These are phyloP conservation scores for Aythya baeri DNA, from an alignment of 2,113 vertebrate genomes.

Conservation along the genomic window DNA sequence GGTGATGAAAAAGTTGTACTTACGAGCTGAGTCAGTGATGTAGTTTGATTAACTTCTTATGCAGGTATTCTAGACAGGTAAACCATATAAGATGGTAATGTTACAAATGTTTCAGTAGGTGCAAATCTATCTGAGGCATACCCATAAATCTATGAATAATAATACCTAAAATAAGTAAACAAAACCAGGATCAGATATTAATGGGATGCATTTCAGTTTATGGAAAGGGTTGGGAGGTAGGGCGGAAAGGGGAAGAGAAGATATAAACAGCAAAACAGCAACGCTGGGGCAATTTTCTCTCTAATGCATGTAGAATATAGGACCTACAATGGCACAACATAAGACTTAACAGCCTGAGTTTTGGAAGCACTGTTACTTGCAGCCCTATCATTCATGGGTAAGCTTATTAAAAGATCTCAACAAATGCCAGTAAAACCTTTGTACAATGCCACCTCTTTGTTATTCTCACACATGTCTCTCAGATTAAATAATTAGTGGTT, in stretches of 20 bases:
- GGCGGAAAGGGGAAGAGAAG: neutral
- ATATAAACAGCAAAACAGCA: neutral
- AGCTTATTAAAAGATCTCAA: neutral
- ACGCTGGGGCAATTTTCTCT: neutral
- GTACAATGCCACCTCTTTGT: neutral
- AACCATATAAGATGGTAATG: neutral
- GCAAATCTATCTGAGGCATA: neutral
- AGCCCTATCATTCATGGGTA: neutral
- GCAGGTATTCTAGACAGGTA: conserved; percentile 31
- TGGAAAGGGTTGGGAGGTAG: neutral
- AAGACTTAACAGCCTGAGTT: neutral
- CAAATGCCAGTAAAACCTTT: neutral
- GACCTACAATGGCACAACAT: neutral
- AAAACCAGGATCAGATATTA: neutral
- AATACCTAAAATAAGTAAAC: neutral
- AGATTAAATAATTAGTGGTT: neutral
- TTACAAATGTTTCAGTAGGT: neutral
- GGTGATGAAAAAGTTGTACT: conserved; percentile 36
- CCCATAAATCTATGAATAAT: neutral
- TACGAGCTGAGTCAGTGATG: conserved; percentile 34
- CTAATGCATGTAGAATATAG: neutral
- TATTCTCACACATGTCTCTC: neutral
- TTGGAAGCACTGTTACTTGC: neutral
- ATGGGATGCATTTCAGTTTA: neutral
- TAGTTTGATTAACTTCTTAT: conserved; percentile 51